Evolutionary conservation across 2,113 vertebrate genomes (phyloP), one percentile per base, ranked within the genome.

Genomic region (Sprattus sprattus): DNA sequence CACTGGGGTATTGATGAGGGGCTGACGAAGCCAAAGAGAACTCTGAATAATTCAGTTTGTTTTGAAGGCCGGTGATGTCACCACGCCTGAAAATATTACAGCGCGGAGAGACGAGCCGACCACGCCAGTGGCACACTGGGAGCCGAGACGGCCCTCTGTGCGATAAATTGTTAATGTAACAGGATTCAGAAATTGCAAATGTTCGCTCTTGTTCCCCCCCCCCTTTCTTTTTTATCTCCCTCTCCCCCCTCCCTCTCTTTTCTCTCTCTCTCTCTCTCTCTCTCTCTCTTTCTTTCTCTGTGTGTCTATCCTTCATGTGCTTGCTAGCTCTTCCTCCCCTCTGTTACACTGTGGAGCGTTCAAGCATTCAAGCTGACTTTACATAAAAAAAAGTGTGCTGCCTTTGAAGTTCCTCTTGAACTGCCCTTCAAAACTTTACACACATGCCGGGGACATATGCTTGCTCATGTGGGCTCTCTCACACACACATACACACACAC

Each of bases 151-250:
- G 64, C 9, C 22, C 46, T 20, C 46, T 28, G n/a, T 3, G n/a
- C 11, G 28, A 90, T 91, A 50, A 86, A 91, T 89, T 84, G 85
- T 88, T 89, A 89, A 90, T 89, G 84, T 25, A 75, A 67, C 82
- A 83, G 85, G 82, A 82, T 89, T 82, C 82, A 89, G 45, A 88
- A 83, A 86, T 81, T 85, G 83, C 64, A 86, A 71, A 86, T 81
- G 71, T 80, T 52, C 45, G 13, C 60, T 75, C 60, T n/a, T n/a
- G 81, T 25, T 45, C 25, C 28, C 50, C 32, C 11, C 28, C 44
- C 15, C 28, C 16, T 1, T 85, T 75, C 50, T 84, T 86, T 88
- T 81, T 22, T 87, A 88, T 64, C 75, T 52, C 57, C 84, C 81
- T 82, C 82, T 81, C 82, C 90, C 81, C 81, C 85, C 49, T 88